Conservation (phyloP, 2,113 vertebrate genomes). For the Xiphophorus couchianus region DNA sequence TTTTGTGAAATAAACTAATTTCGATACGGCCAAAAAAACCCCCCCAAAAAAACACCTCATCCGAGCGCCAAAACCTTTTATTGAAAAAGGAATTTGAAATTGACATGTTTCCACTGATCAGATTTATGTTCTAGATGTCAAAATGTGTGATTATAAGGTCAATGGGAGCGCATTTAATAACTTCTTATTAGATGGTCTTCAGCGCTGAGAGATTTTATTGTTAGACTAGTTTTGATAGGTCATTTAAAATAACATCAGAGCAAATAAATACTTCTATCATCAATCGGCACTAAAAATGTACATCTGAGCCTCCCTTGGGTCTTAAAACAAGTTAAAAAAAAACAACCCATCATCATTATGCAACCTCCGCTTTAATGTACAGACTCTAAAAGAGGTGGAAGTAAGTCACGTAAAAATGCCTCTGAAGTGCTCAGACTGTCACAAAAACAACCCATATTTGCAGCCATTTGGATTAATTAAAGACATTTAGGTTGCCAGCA, state of each 20-base stretch:
- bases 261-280: not conserved
- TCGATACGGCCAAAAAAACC: no score
- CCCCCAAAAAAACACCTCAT: no score
- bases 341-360: not conserved
- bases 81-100: no score
- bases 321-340: not conserved
- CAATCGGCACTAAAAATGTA: not conserved
- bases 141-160: no score
- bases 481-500: not conserved
- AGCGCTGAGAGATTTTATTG: not conserved
- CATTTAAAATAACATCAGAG: conserved; percentile 12
- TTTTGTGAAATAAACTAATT: no score
- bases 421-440: not conserved
- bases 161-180: no score
- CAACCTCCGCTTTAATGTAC: not conserved
- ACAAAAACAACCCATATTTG: not conserved
- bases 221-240: not conserved
- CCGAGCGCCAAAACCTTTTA: no score
- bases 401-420: conserved; percentile 14
- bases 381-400: not conserved
- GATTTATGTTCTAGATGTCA: no score
- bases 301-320: not conserved
- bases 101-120: no score
- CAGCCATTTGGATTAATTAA: conserved; percentile 6
- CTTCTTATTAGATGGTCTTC: not conserved